phyloP scores from a whole-genome alignment of 2,888 invertebrate species.

The Ischnura elegans region DNA sequence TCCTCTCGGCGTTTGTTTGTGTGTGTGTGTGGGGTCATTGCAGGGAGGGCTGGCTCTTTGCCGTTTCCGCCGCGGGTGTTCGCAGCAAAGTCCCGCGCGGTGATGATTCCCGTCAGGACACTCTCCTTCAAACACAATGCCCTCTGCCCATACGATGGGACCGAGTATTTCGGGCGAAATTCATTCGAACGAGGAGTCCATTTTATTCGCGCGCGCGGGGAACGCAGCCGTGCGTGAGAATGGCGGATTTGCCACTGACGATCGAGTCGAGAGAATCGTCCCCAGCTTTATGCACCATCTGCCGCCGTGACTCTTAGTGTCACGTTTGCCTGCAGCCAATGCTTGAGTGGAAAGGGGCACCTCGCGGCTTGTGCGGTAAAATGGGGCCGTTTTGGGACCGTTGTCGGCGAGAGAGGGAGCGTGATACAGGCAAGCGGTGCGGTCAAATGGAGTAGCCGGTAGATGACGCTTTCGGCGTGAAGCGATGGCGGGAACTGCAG shows the following conservation, averaged over 20 bases:
- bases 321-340: too few relatives aligned
- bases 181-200: neutral
- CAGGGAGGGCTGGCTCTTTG: too few relatives aligned
- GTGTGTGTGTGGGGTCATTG: too few relatives aligned
- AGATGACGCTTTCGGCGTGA: too few relatives aligned
- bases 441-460: neutral
- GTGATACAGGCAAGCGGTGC: neutral
- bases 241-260: neutral
- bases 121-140: neutral
- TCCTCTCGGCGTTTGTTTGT: too few relatives aligned
- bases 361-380: neutral
- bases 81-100: too few relatives aligned
- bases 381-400: neutral
- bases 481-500: too few relatives aligned
- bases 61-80: too few relatives aligned
- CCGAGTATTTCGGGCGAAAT: neutral
- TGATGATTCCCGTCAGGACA: neutral
- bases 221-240: neutral
- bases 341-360: neutral
- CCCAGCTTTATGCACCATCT: slow-evolving; percentile 10
- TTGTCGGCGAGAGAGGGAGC: neutral
- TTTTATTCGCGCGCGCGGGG: neutral
- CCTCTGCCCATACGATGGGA: neutral
- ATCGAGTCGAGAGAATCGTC: neutral
- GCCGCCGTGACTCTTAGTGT: too few relatives aligned